Evolutionary conservation across 23 tunicate genomes (phyloP).

Genomic region (Pegea sp.): DNA sequence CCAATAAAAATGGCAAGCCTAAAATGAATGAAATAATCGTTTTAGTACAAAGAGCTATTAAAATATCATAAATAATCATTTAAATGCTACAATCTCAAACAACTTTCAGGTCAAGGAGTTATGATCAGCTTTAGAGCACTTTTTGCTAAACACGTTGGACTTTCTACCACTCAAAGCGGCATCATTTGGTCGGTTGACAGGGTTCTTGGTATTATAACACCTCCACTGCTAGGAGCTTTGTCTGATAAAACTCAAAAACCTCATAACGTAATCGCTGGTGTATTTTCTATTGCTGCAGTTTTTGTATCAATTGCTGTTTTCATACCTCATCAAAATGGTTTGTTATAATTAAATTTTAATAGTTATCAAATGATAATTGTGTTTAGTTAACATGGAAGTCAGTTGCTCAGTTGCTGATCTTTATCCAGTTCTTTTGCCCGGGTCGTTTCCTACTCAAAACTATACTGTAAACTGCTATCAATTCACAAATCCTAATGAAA

Average conservation of each 20-base stretch:
- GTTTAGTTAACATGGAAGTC: too few species aligned
- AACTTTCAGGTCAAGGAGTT: background rate
- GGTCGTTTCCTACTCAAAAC: too few species aligned
- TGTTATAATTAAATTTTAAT: background rate
- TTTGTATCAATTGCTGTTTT: conserved; percentile 1
- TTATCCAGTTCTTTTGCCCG: too few species aligned
- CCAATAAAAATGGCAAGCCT: too few species aligned
- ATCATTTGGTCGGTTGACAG: conserved; percentile 20
- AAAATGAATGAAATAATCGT: too few species aligned
- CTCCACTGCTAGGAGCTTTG: conserved; percentile 20
- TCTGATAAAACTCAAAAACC: conserved; percentile 20
- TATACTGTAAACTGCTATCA: too few species aligned
- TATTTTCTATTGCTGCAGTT: conserved; percentile 8
- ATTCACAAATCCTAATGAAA: too few species aligned
- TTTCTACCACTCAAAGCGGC: conserved; percentile 45
- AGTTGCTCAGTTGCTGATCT: too few species aligned
- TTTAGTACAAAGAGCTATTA: too few species aligned
- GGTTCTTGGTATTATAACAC: conserved; percentile 12
- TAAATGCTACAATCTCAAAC: too few species aligned
- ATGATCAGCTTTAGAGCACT: conserved; percentile 7
- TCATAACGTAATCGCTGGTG: background rate
- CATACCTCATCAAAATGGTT: conserved; percentile 3
- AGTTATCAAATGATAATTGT: too few species aligned
- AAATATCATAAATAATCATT: too few species aligned
- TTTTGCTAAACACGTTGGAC: conserved; percentile 23